Base-by-base conservation (phyloP, 2,113 vertebrate genomes). In the Chascanopsetta lugubris region DNA sequence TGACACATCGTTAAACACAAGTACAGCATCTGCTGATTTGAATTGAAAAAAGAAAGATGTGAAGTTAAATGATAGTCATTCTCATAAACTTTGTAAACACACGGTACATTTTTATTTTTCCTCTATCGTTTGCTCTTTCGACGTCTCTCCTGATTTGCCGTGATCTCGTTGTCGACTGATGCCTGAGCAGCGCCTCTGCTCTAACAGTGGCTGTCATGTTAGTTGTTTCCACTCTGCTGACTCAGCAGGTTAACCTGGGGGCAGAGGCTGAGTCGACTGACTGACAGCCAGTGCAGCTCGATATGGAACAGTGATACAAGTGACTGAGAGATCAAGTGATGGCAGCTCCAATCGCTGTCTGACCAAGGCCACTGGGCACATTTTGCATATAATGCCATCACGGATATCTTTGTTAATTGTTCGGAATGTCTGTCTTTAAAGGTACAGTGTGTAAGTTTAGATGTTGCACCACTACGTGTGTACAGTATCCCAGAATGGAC, bases 181-280 rank as follows among this genome's bases (percentile, higher is more conserved):
- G 46, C 50, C 53, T 49, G 38, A 18, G n/a, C 17, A n/a, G 38
- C n/a, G 15, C 17, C 17, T n/a, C 38, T 13, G 7, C 3, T 38
- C 2, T 38, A 17, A 38, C 6, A 7, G 17, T 11, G n/a, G 15
- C 38, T 42, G 38, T 42, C 38, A 40, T 40, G 15, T 40, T 40
- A 40, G 17, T 2, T 73, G 81, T 79, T 80, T 87, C 80, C 74
- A 68, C 79, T 79, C 66, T 43, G 58, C 70, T 63, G 38, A 61
- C 74, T 68, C 48, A 66, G 72, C 54, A 47, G 58, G 38, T 42
- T 8, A 8, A 6, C 38, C 38, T n/a, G 15, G n/a, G 38, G 38
- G 38, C 17, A 18, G n/a, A 42, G 38, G 8, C 5, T 7, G 10
- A 34, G 5, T 17, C 17, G 17, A n/a, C 2, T 42, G 38, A 42